Base-by-base conservation (phyloP, 2,888 invertebrate species). In the Nemapogon koenigi region DNA sequence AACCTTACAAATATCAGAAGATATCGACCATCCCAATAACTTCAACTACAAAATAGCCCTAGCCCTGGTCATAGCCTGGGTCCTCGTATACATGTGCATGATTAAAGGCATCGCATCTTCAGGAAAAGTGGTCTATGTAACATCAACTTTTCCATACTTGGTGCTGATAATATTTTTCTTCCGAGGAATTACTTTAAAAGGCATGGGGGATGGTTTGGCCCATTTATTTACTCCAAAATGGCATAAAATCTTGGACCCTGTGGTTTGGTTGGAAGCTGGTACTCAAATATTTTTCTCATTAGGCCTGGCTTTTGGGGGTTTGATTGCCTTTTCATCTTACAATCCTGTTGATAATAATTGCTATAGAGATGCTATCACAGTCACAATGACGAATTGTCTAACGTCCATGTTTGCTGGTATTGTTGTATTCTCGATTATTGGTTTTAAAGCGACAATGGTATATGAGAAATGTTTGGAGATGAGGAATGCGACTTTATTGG, bases 201-300 rank as follows among this genome's bases (percentile, higher is more conserved):
- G 95, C 39, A 89, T 89, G 88, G 53, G 84, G 19, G 94, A 94
- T 55, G 96, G 96, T 1, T 71, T 97, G 1, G 81, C 86, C 3
- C 94, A 96, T 69, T 82, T 97, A 16, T 94, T 97, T 59, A 93
- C 92, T 0, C 96, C 96, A 0, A 90, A 93, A 76, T 94, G 97
- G 91, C 90, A 90, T 54, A 93, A 88, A 42, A 83, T 97, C 41
- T 71, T 90, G 22, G 96, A 96, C 73, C 97, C 97, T 6, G 92
- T 94, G 0, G 97, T 97, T 0, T 97, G 97, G 97, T 71, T 97
- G 38, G 97, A 97, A 72, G 97, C 97, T 0, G 97, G 97, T 2
- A 97, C 97, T 0, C 97, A 97, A 66, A 97, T 97, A 53, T 97
- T 97, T 78, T 97, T 97, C 70, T 97, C 96, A 0, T 83, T 97